Evolutionary conservation across 2,888 invertebrate genomes (phyloP), one percentile per base, ranked within the genome.

Genomic region (Desoria tigrina): DNA sequence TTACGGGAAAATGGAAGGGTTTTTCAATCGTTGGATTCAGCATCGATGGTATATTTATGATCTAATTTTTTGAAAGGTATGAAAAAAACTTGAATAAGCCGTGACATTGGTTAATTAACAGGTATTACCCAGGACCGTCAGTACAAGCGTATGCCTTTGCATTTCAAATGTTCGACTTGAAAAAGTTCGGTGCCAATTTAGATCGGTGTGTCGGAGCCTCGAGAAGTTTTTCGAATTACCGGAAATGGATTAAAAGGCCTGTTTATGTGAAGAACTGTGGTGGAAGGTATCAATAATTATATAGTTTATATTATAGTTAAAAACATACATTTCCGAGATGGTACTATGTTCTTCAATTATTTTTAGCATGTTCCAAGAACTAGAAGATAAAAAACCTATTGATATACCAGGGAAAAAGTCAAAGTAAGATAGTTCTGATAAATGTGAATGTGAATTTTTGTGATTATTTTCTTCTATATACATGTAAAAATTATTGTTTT

Each of bases 21-120:
- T 73, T 51, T 73, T 71, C 50, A 73, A 73, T 63, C 66, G 69
- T 6, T 69, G 71, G 64, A 63, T 73, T 27, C 66, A 66, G n/a
- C 66, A 68, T 42, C 50, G 73, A 55, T 71, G 69, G 66, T 73
- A 66, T 45, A 16, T 39, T 9, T 39, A 11, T 39, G 16, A 39
- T 39, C 16, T 39, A 16, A 39, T 11, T 16, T 9, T 16, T 39
- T 39, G 16, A n/a, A n/a, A n/a, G n/a, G n/a, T n/a, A n/a, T n/a
- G n/a, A n/a, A n/a, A n/a, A n/a, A n/a, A n/a, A n/a, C n/a, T n/a
- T n/a, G n/a, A n/a, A n/a, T n/a, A n/a, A n/a, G n/a, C n/a, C n/a
- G n/a, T n/a, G n/a, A n/a, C n/a, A 58, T 61, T 32, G 6, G 11
- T 32, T 32, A 32, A 32, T 32, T 4, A 7, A 32, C 21, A 70